A percentile compares a stretch with the other conserved stretches of the same genome.
These are phyloP conservation scores for Mythimna albipuncta DNA, from an alignment of 2,888 invertebrate genomes.

Conservation along the genomic window DNA sequence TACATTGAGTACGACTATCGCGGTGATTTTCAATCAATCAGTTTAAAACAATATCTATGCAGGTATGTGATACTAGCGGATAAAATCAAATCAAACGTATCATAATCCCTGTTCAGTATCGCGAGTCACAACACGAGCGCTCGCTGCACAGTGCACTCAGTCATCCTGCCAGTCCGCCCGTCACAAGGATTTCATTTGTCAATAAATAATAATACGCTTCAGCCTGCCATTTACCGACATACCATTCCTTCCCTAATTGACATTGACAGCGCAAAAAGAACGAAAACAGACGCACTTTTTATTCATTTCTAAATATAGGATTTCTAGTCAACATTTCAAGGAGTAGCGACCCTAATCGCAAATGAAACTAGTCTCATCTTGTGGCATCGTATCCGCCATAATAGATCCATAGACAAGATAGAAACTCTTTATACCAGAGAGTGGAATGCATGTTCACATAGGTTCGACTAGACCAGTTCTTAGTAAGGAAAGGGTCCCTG, in stretches of 20 bases:
- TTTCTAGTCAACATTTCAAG: constrained; percentile 35
- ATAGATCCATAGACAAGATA: constrained; percentile 49
- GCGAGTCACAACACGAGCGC: constrained; percentile 4
- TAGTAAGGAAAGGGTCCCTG: constrained; percentile 38
- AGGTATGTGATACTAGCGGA: not conserved
- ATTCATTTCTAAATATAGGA: constrained; percentile 52
- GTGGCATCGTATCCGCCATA: constrained; percentile 46
- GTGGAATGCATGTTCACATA: constrained; percentile 53
- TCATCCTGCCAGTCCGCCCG: constrained; percentile 20
- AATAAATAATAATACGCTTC: constrained; percentile 41
- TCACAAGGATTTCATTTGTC: constrained; percentile 37
- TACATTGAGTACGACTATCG: not conserved
- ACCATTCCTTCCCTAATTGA: constrained; percentile 39
- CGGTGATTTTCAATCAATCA: not conserved
- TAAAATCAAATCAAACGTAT: constrained; percentile 11
- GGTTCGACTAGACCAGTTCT: constrained; percentile 39
- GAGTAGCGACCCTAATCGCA: constrained; percentile 42
- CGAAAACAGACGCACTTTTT: constrained; percentile 43
- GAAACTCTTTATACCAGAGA: constrained; percentile 46
- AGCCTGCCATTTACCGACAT: constrained; percentile 35
- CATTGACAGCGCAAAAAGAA: constrained; percentile 45
- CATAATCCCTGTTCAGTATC: constrained; percentile 22
- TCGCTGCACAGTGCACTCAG: constrained; percentile 11
- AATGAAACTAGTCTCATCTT: constrained; percentile 50
- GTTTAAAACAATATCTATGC: not conserved